phyloP scores from a whole-genome alignment of 2,888 invertebrate species.

The Periphyllus acericola region DNA sequence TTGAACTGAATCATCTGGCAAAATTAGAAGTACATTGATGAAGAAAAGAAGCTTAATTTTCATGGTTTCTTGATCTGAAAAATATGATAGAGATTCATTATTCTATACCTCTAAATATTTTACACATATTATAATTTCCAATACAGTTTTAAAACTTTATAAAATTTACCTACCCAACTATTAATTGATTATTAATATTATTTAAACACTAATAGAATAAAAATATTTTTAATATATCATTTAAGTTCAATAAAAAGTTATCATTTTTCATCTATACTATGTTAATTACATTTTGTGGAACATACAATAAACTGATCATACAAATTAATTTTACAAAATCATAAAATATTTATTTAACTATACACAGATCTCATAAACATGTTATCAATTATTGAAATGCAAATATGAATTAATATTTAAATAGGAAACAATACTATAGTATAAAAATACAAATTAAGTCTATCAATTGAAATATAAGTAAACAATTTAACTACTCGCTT shows the following conservation, averaged over 20 bases:
- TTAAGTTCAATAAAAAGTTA: no score
- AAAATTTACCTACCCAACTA: no score
- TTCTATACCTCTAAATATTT: no score
- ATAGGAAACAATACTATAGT: not conserved
- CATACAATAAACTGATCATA: not conserved
- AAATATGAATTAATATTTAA: slow-evolving; percentile 18
- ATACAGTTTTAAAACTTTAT: no score
- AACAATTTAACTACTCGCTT: not conserved
- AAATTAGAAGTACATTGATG: not conserved
- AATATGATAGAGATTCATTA: not conserved
- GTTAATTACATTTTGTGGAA: no score
- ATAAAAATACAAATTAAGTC: not conserved
- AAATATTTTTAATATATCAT: no score
- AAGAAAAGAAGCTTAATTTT: not conserved
- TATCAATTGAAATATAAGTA: not conserved
- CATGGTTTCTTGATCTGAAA: slow-evolving; percentile 29
- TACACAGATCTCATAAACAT: not conserved
- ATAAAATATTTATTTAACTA: not conserved
- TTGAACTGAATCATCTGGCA: slow-evolving; percentile 9
- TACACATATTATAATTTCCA: no score
- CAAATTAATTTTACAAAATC: slow-evolving; percentile 1
- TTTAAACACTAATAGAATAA: not conserved
- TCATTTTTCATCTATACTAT: no score
- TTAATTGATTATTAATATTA: not conserved
- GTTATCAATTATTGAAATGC: not conserved